These are phyloP conservation scores for Sula dactylatra DNA, from an alignment of 2,113 vertebrate species.

Conservation along the genomic window DNA sequence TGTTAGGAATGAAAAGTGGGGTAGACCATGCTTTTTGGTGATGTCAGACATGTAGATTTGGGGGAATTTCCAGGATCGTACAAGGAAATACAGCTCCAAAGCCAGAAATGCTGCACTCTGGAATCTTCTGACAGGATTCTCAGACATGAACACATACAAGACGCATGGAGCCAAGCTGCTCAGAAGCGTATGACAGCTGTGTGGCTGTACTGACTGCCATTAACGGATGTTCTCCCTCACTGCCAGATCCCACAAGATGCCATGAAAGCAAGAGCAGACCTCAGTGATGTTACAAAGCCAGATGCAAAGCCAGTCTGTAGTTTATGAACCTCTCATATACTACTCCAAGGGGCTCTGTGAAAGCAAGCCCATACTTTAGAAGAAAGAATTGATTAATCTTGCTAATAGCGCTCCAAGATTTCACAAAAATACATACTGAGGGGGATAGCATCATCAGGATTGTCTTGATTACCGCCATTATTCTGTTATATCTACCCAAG, in stretches of 20 bases:
- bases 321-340: not conserved
- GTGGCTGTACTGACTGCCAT: not conserved
- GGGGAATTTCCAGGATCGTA: not conserved
- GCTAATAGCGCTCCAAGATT: not conserved
- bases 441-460: not conserved
- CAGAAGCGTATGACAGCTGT: not conserved
- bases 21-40: not conserved
- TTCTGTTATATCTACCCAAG: not conserved
- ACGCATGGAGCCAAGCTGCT: not conserved
- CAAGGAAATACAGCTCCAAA: not conserved
- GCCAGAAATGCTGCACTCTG: not conserved
- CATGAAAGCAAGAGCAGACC: not conserved
- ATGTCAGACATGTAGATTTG: not conserved
- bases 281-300: not conserved
- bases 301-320: not conserved
- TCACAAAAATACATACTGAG: not conserved
- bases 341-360: not conserved
- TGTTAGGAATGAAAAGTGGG: not conserved
- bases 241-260: not conserved
- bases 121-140: not conserved
- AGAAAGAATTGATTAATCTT: not conserved
- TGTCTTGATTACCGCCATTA: not conserved
- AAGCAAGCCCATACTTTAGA: not conserved
- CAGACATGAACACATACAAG: too few relatives aligned
- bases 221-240: not conserved